Percentiles rank a stretch among this genome's conserved stretches.
phyloP scores from a whole-genome alignment of 2,888 invertebrate species.

The Clostera curtula region DNA sequence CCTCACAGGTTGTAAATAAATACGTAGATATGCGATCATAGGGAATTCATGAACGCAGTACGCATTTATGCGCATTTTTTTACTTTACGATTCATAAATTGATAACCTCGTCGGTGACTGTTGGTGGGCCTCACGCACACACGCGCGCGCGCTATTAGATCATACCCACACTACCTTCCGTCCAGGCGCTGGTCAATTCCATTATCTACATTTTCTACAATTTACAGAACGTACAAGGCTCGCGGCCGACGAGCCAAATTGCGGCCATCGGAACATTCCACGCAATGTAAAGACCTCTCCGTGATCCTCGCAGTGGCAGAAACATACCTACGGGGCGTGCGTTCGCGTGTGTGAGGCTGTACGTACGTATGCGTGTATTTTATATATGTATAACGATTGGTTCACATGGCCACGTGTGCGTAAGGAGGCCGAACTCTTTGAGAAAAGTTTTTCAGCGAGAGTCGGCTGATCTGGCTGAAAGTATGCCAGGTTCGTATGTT shows the following conservation, averaged over 20 bases:
- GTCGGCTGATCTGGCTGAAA: slow-evolving; percentile 16
- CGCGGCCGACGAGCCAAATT: slow-evolving; percentile 6
- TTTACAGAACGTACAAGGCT: slow-evolving; percentile 19
- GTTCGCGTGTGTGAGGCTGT: slow-evolving; percentile 23
- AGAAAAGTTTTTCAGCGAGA: slow-evolving; percentile 37
- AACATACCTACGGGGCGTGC: slow-evolving; percentile 31
- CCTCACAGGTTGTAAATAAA: slow-evolving; percentile 23
- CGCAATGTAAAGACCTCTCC: slow-evolving; percentile 38
- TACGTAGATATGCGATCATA: slow-evolving; percentile 18
- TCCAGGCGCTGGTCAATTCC: slow-evolving; percentile 23
- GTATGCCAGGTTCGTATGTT: slow-evolving; percentile 6
- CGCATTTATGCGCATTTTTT: slow-evolving; percentile 39
- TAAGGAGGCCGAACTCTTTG: slow-evolving; percentile 38
- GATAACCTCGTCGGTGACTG: slow-evolving; percentile 58
- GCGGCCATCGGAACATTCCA: slow-evolving; percentile 16
- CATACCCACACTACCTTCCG: slow-evolving; percentile 23
- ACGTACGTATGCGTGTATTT: slow-evolving; percentile 21
- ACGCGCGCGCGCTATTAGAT: slow-evolving; percentile 23
- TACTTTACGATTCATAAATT: slow-evolving; percentile 56
- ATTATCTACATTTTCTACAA: slow-evolving; percentile 21
- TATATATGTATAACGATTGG: slow-evolving; percentile 26
- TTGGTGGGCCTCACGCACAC: slow-evolving; percentile 27
- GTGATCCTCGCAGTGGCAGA: slow-evolving; percentile 32
- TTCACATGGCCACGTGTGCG: slow-evolving; percentile 29
- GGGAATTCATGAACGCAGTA: slow-evolving; percentile 25